Conservation (phyloP, 1,140 invertebrate genomes). For the Ylistrum balloti region DNA sequence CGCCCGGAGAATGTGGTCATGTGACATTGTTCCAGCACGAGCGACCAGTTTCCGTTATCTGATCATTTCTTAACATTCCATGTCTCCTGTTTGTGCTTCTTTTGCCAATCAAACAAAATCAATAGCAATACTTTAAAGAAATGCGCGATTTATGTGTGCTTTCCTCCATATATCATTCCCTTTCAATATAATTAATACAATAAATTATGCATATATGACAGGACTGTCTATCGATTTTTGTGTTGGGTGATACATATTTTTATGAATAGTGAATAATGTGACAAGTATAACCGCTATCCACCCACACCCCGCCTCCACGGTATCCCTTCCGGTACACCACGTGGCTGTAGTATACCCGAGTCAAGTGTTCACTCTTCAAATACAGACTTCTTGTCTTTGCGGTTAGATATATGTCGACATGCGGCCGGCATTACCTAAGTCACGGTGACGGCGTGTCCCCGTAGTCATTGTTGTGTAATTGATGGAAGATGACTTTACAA, state of each 20-base stretch:
- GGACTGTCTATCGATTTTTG: background rate
- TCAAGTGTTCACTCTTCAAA: constrained; percentile 3
- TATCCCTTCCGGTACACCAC: background rate
- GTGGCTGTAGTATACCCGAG: background rate
- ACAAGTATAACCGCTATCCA: background rate
- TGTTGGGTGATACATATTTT: background rate
- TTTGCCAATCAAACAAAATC: too few species aligned
- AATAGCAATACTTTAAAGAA: too few species aligned
- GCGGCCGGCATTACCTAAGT: background rate
- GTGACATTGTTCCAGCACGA: background rate
- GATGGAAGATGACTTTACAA: too few species aligned
- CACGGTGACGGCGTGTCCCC: background rate
- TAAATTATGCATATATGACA: background rate
- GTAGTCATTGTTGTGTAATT: background rate
- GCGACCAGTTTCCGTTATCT: background rate
- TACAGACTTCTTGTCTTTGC: background rate
- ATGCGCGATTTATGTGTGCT: too few species aligned
- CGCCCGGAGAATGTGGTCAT: background rate
- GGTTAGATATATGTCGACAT: background rate
- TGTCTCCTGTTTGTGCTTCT: too few species aligned
- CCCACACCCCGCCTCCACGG: background rate
- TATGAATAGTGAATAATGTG: background rate
- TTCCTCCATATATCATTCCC: background rate
- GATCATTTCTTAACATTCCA: too few species aligned
- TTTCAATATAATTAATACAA: background rate